Evolutionary conservation across 2,113 vertebrate genomes (phyloP), one percentile per base, ranked within the genome.

Genomic region (Paramormyrops kingsleyae): DNA sequence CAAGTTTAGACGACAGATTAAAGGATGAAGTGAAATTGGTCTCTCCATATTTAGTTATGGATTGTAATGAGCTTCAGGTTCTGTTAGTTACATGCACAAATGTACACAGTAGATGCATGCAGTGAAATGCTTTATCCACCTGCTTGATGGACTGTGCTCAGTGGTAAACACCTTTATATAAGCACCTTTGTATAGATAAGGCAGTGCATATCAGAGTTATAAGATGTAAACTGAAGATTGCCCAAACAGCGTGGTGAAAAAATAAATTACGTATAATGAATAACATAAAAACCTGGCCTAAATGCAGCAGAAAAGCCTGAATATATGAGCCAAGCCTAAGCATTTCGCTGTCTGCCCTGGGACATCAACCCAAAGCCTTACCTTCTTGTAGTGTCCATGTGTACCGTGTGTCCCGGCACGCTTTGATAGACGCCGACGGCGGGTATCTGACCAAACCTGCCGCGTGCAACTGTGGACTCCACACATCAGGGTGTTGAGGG

Each of bases 21-120:
- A 52, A 13, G 47, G 49, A 87, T 50, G 10, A 56, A 53, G 10
- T 17, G 50, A 56, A 56, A 52, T 87, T 6, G 56, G 15, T 56
- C 27, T 87, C 56, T 44, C 52, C 15, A 44, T 88, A 66, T 62
- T 88, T 88, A 66, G 92, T 92, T 90, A 46, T 90, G 91, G 92
- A 86, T 89, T 84, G 52, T 90, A 62, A 24, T 21, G 56, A 92
- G 44, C 89, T 90, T 90, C 89, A 87, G 0, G n/a, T 27, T 62
- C 59, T 24, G 7, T n/a, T 66, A 66, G 62, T 12, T 27, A 27
- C 62, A 66, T n/a, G 8, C 59, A 27, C 62, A 27, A 66, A 66
- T 0, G 0, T n/a, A n/a, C 24, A n/a, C 2, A n/a, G n/a, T 70
- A 31, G 9, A 31, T 5, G 62, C 10, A 27, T 66, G n/a, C n/a